Percentiles rank a stretch among this genome's conserved stretches.
These are phyloP conservation scores for Myotis brandtii DNA, from an alignment of 2,113 vertebrate genomes.

Conservation along the genomic window DNA sequence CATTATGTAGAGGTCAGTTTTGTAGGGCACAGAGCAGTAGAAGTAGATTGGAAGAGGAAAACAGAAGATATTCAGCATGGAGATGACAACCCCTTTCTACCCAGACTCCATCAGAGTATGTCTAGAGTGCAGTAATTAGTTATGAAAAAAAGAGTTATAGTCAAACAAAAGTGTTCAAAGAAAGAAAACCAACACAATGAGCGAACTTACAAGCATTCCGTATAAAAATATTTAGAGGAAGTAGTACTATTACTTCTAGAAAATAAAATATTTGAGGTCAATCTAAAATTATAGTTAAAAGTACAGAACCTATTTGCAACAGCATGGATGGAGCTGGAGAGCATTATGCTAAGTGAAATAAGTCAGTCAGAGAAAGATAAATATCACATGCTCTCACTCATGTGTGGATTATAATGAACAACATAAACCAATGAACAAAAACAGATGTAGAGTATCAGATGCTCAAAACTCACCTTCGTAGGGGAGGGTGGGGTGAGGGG, in stretches of 20 bases:
- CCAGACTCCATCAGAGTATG: background rate
- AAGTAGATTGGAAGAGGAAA: background rate
- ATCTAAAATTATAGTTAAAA: background rate
- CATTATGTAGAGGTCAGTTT: background rate
- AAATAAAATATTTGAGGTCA: background rate
- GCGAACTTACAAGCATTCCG: background rate
- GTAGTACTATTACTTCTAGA: background rate
- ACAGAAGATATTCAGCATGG: background rate
- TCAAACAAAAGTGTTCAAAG: background rate
- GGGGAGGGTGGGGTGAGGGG: no score
- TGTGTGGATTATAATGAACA: no score
- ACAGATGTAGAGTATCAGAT: no score
- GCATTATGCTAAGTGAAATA: no score
- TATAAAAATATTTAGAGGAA: conserved; percentile 10
- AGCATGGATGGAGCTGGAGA: no score
- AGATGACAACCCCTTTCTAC: background rate
- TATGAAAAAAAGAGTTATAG: background rate
- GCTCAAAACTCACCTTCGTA: no score
- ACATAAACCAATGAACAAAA: no score
- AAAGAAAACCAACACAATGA: background rate
- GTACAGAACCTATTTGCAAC: background rate
- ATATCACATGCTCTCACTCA: no score
- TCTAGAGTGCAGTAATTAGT: background rate
- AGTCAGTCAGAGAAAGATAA: no score
- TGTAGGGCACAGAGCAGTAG: background rate